Evolutionary conservation across 2,797 vertebrate species (phyloP), one percentile per base, ranked within the genome.

Genomic region (Tauraco hartlaubi): DNA sequence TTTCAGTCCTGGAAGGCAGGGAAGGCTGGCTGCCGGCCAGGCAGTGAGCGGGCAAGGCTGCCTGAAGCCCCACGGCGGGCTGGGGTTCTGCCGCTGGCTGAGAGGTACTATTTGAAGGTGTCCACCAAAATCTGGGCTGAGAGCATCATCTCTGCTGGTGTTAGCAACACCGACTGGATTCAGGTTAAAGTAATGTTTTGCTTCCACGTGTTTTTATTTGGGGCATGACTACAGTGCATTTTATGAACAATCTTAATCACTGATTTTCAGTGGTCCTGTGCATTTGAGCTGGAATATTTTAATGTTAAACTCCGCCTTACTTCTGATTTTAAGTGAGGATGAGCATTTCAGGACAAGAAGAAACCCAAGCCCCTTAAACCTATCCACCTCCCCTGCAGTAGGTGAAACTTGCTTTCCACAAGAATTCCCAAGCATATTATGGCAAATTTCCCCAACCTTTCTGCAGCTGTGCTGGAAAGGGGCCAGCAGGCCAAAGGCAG

Each of bases 401-500:
- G 95, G 91, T 90, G 85, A 92, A 94, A 81, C 41, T 92, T 74
- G 72, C 82, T 92, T 94, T 94, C 73, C 73, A 79, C 82, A 86
- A 85, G 91, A 96, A 94, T 96, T 93, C 92, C 94, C 92, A 91
- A 93, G 88, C 46, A 93, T 88, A 83, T 94, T 96, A 95, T 62
- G 78, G 91, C 81, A 91, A 88, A 90, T 64, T 94, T 95, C 91
- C 90, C 79, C 82, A 89, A 23, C 37, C 80, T 89, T 85, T 93
- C 81, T 95, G 93, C 92, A 96, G 91, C 96, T 96, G 96, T 7
- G 7, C 52, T 97, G 96, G 96, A 95, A 78, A 80, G 5, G 15
- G 18, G 83, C 96, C 96, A 96, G 85, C 58, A 84, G 63, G 56
- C 96, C 95, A 48, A 72, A 96, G 91, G 87, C 96, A 90, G 94